phyloP scores from a whole-genome alignment of 2,113 vertebrate genomes.

The Platysteira castanea region DNA sequence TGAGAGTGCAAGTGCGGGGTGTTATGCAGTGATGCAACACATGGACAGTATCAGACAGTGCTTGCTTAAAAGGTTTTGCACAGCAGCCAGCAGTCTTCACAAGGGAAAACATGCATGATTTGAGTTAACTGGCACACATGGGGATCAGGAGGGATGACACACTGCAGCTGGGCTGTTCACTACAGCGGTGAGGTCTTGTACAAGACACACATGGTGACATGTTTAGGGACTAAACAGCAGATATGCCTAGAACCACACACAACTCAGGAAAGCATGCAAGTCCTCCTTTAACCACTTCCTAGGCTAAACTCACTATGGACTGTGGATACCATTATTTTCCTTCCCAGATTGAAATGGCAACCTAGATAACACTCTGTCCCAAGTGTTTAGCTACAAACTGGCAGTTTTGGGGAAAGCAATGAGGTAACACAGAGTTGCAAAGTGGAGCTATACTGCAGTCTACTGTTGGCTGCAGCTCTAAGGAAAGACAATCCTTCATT shows the following conservation, averaged over 20 bases:
- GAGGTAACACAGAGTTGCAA: neutral
- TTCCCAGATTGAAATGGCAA: neutral
- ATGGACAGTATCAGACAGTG: neutral
- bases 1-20: neutral
- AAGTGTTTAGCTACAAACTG: neutral
- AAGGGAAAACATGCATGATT: neutral
- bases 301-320: neutral
- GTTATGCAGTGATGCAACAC: neutral
- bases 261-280: neutral
- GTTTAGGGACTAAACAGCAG: neutral
- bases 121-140: neutral
- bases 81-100: neutral
- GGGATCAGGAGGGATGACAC: neutral
- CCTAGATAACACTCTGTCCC: neutral
- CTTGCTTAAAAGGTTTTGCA: neutral
- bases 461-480: neutral
- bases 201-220: fast-evolving
- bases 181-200: neutral
- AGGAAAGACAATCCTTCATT: neutral
- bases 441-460: neutral
- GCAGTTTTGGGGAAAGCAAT: neutral
- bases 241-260: neutral
- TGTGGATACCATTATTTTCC: neutral
- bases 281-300: neutral
- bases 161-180: neutral